phyloP scores from a whole-genome alignment of 2,797 vertebrate genomes.

The Anguilla anguilla region DNA sequence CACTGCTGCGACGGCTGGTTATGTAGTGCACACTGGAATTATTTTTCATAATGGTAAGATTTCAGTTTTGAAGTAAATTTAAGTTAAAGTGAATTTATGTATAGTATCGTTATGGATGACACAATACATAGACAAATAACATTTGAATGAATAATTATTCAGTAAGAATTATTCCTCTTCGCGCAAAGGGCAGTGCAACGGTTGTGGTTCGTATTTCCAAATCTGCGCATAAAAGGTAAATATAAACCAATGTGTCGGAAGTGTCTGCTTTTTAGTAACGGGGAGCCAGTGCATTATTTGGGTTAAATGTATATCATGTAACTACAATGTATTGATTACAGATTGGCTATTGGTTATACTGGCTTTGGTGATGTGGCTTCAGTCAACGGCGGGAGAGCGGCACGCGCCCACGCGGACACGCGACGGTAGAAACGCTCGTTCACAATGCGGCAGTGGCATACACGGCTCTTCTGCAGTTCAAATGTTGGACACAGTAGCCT shows the following conservation, averaged over 20 bases:
- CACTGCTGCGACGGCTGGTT: neutral
- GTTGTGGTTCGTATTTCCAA: too few species aligned
- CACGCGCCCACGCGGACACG: neutral
- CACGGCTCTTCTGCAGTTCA: neutral
- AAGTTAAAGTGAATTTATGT: neutral
- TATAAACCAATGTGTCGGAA: neutral
- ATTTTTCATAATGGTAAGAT: neutral
- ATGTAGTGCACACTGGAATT: neutral
- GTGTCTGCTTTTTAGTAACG: neutral
- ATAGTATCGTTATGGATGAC: neutral
- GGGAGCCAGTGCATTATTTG: neutral
- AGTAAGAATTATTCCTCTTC: neutral
- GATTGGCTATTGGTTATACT: neutral
- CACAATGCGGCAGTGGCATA: neutral
- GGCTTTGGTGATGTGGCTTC: neutral
- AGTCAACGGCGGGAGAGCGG: neutral
- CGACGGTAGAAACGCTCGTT: neutral
- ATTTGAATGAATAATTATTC: neutral
- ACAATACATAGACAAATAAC: neutral
- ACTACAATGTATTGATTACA: neutral
- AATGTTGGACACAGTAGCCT: neutral
- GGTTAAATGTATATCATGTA: neutral
- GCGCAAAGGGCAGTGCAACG: too few species aligned
- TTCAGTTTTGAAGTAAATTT: neutral
- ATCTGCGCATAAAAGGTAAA: neutral